Evolutionary conservation across 2,113 vertebrate species (phyloP).

Genomic region (Brachyistius frenatus): DNA sequence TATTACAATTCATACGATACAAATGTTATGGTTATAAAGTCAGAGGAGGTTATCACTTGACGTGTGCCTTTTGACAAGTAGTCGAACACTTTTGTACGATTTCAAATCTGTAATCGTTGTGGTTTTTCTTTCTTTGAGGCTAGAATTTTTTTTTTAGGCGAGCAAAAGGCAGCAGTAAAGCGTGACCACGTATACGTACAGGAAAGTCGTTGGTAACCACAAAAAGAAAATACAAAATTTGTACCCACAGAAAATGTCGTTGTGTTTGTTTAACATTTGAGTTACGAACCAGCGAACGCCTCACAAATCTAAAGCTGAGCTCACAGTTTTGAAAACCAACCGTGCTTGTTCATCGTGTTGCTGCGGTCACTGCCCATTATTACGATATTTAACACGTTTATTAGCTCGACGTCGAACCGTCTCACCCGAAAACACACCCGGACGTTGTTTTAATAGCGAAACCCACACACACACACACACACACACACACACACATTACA

Average conservation of each 20-base stretch:
- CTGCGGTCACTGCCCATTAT: not conserved
- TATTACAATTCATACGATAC: slow-evolving; percentile 44
- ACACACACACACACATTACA: slow-evolving; percentile 18
- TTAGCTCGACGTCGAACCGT: not conserved
- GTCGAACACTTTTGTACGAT: too few relatives aligned
- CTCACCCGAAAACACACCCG: slow-evolving; percentile 22
- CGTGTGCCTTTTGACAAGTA: not conserved
- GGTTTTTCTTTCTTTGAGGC: not conserved
- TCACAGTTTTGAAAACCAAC: not conserved
- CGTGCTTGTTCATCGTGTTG: slow-evolving; percentile 31
- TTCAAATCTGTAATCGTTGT: not conserved
- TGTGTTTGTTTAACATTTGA: too few relatives aligned
- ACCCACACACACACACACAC: slow-evolving; percentile 19
- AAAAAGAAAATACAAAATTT: too few relatives aligned
- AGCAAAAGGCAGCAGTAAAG: slow-evolving; percentile 22
- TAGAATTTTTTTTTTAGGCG: not conserved
- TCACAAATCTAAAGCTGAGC: slow-evolving; percentile 17
- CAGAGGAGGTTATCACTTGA: slow-evolving; percentile 11
- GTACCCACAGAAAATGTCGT: too few relatives aligned
- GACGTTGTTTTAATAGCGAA: too few relatives aligned
- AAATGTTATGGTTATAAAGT: slow-evolving; percentile 14
- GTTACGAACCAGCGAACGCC: slow-evolving; percentile 1
- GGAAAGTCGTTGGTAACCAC: not conserved
- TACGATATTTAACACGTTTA: slow-evolving; percentile 1
- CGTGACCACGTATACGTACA: not conserved